These are phyloP conservation scores for Xiphophorus maculatus DNA, from an alignment of 2,113 vertebrate species.

Conservation along the genomic window DNA sequence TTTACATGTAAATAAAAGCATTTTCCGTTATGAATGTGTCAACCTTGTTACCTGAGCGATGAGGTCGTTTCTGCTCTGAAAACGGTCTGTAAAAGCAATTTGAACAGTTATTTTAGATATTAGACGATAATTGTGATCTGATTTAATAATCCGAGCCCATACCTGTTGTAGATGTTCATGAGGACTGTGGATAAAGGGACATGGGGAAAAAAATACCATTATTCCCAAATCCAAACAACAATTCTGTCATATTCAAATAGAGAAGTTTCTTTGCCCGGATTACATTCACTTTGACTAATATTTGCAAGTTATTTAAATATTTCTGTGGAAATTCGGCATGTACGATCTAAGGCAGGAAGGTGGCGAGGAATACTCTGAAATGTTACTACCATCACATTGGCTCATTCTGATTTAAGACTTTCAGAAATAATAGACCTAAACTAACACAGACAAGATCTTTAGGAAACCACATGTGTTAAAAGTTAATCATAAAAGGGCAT, in stretches of 20 bases:
- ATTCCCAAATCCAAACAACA: constrained; percentile 6
- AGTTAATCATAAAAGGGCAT: background rate
- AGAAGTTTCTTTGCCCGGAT: constrained; percentile 12
- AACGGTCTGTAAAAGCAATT: constrained; percentile 64
- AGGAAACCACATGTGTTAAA: background rate
- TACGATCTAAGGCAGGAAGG: background rate
- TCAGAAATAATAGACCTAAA: background rate
- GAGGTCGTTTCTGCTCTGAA: constrained; percentile 73
- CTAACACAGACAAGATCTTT: background rate
- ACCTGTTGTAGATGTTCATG: constrained; percentile 81
- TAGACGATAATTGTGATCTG: background rate
- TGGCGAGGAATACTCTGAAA: background rate
- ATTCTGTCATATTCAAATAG: constrained; percentile 12
- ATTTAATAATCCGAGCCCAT: constrained; percentile 26
- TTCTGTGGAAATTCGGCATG: constrained; percentile 5
- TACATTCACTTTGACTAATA: constrained; percentile 23
- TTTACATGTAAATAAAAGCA: background rate
- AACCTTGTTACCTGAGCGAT: constrained; percentile 74
- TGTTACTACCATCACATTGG: background rate
- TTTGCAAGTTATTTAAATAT: constrained; percentile 48
- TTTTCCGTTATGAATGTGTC: background rate
- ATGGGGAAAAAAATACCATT: constrained; percentile 3
- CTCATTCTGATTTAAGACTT: background rate
- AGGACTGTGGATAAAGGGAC: constrained; percentile 68
- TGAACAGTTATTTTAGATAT: background rate